Evolutionary conservation across 2,797 vertebrate genomes (phyloP), one percentile per base, ranked within the genome.

Genomic region (Ispidina lecontei): DNA sequence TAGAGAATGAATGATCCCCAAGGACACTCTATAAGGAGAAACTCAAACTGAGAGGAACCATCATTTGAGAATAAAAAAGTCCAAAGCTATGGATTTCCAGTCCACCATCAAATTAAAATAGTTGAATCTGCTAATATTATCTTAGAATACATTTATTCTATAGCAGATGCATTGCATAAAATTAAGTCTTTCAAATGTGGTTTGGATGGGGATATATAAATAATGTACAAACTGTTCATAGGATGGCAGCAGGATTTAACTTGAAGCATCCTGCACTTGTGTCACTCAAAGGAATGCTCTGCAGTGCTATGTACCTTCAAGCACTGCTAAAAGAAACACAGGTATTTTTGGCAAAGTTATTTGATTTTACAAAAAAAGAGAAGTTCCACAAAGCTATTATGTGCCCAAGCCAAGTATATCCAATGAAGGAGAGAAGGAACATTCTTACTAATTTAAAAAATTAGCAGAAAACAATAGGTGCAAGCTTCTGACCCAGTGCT

Each of bases 181-280:
- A 31, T 46, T 2, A 41, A 17, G 26, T 52, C 43, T 72, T 80
- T 71, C 62, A 63, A 64, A 73, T 15, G 17, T 9, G 22, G 29
- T 15, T 74, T 19, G 25, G 71, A 39, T 29, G 9, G 17, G 44
- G 60, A 46, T 54, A 29, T 31, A 55, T 23, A 46, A 78, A 58
- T 23, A 22, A 31, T 5, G 7, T 20, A 20, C 15, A 25, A 51
- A 29, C 10, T 1, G 1, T 56, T n/a, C 17, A 7, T 2, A 17
- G 52, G 29, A 7, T 7, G 23, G 51, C 51, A 77, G 26, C 46
- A 69, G 49, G 25, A 3, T 5, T 54, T 33, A n/a, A 3, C 46
- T 17, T 17, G 6, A 16, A 31, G 37, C 33, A 49, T 19, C 23
- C 51, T 64, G 60, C 17, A 11, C 12, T 47, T 54, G 4, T 47